phyloP scores from a whole-genome alignment of 2,888 invertebrate genomes.

The Dynastes grantii region DNA sequence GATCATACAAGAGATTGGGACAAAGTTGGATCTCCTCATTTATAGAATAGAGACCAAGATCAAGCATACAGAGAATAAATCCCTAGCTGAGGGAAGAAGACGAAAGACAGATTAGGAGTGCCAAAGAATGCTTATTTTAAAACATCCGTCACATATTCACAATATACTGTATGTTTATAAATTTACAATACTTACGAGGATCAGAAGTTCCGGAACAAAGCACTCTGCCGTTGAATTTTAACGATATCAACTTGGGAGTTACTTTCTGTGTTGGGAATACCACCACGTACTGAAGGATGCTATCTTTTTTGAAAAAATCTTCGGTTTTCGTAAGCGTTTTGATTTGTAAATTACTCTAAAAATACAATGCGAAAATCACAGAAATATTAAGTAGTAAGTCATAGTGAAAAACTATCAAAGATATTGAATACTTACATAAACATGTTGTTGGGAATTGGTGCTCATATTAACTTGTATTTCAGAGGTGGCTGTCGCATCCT shows the following conservation, averaged over 20 bases:
- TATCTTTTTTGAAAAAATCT: conserved; percentile 15
- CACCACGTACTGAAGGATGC: conserved; percentile 37
- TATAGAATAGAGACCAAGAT: too few species aligned
- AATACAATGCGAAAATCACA: background rate
- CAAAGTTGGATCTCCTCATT: too few species aligned
- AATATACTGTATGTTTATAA: background rate
- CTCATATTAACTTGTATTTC: conserved; percentile 31
- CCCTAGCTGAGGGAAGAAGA: too few species aligned
- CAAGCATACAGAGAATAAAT: too few species aligned
- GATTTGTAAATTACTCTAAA: conserved; percentile 22
- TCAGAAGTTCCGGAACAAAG: conserved; percentile 61
- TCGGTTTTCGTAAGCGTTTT: background rate
- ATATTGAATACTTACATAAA: conserved; percentile 8
- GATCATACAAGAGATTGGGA: too few species aligned
- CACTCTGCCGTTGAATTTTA: conserved; percentile 59
- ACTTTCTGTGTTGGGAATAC: conserved; percentile 60
- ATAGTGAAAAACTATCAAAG: background rate
- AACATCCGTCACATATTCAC: too few species aligned
- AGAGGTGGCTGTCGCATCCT: background rate
- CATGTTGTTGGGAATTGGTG: background rate
- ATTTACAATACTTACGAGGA: conserved; percentile 39
- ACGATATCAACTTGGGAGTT: conserved; percentile 62
- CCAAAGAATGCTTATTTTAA: too few species aligned
- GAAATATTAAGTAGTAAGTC: background rate
- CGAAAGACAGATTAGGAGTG: too few species aligned